Evolutionary conservation across 2,113 vertebrate genomes (phyloP).

Genomic region (Anhinga anhinga): DNA sequence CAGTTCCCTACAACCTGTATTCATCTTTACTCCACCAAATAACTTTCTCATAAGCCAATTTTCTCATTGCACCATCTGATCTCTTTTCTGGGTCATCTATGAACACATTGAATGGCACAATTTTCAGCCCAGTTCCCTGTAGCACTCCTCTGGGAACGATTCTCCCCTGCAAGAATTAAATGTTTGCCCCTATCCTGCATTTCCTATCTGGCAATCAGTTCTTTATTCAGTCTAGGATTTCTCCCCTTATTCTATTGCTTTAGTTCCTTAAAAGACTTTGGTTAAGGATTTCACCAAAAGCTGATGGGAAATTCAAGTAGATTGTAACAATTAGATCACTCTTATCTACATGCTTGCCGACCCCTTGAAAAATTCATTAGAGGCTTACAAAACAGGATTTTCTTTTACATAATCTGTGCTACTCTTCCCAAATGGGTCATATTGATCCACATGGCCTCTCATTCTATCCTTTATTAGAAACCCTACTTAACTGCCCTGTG

Average conservation of each 20-base stretch:
- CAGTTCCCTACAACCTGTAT: neutral
- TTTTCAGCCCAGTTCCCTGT: neutral
- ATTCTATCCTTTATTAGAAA: neutral
- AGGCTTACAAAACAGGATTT: neutral
- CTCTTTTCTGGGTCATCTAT: neutral
- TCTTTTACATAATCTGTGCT: neutral
- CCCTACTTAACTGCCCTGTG: neutral
- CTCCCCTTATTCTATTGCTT: neutral
- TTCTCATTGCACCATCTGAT: neutral
- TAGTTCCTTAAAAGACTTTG: neutral
- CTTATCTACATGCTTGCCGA: neutral
- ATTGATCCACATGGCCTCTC: neutral
- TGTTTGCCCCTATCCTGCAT: neutral
- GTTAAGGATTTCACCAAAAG: neutral
- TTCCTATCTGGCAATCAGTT: neutral
- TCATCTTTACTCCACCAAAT: neutral
- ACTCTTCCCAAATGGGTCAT: neutral
- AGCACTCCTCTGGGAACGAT: neutral
- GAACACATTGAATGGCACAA: neutral
- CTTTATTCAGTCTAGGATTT: neutral
- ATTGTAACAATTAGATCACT: neutral
- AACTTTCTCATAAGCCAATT: neutral
- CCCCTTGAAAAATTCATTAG: slow-evolving; percentile 21
- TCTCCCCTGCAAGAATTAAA: neutral
- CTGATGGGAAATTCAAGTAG: neutral